Conservation (phyloP, 2,888 invertebrate species). For the Callyntrura sp. region DNA sequence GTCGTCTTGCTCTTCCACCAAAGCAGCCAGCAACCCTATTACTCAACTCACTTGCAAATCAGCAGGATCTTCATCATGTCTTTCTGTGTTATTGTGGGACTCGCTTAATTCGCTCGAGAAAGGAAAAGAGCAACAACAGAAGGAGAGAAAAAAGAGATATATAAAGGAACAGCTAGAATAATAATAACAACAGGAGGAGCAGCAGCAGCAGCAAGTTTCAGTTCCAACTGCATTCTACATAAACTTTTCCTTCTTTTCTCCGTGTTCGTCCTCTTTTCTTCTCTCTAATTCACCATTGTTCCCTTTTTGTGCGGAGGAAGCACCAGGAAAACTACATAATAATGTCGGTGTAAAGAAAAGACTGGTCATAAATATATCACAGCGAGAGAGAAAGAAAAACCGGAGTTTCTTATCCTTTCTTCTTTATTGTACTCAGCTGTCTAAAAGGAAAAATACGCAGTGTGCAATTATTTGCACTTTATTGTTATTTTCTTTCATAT, state of each 20-base stretch:
- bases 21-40: too few relatives aligned
- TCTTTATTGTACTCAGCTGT: not conserved
- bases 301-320: not conserved
- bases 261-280: too few relatives aligned
- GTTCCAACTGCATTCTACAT: constrained; percentile 44
- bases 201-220: not conserved
- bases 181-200: not conserved
- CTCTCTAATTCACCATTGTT: constrained; percentile 12
- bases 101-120: constrained; percentile 13
- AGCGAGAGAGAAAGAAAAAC: constrained; percentile 11
- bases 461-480: constrained; percentile 53
- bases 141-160: not conserved
- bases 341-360: not conserved
- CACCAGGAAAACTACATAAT: not conserved
- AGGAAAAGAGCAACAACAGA: not conserved
- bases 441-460: not conserved
- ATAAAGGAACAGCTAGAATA: too few relatives aligned
- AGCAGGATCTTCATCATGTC: constrained; percentile 30
- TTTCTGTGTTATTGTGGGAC: constrained; percentile 29
- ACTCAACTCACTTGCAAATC: constrained; percentile 10
- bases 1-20: too few relatives aligned
- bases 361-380: not conserved
- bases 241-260: too few relatives aligned
- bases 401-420: constrained; percentile 18
- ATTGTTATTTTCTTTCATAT: constrained; percentile 38